These are phyloP conservation scores for Drosophila mauritiana DNA, from an alignment of 1,140 invertebrate genomes.

Conservation along the genomic window DNA sequence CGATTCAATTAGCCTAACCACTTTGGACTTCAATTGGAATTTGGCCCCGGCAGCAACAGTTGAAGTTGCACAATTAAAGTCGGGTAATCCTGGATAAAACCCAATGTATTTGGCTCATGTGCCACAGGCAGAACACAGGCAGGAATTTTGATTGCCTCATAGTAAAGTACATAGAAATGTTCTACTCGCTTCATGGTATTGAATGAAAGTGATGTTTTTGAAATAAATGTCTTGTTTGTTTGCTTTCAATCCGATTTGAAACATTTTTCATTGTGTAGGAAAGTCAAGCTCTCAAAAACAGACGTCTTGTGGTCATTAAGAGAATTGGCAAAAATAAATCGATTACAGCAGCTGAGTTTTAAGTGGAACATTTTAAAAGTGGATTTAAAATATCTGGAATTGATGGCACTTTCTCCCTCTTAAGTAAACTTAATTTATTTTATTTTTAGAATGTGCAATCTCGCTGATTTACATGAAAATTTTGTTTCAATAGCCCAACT, in stretches of 20 bases:
- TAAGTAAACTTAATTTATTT: neutral
- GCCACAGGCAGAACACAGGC: neutral
- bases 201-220: neutral
- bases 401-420: neutral
- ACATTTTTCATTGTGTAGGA: neutral
- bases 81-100: neutral
- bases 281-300: neutral
- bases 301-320: neutral
- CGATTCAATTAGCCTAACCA: constrained; percentile 43
- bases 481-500: no score
- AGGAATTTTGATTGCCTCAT: neutral
- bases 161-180: neutral
- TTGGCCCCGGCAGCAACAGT: constrained; percentile 39
- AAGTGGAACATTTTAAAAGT: neutral
- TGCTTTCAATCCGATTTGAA: no score
- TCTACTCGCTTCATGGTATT: no score
- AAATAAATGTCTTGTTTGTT: no score
- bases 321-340: no score
- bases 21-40: constrained; percentile 19
- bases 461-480: no score
- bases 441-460: no score
- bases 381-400: neutral
- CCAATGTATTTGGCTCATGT: neutral
- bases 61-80: constrained; percentile 6
- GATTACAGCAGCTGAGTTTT: neutral